Conservation (phyloP, 2,113 vertebrate species). For the Pterophyllum scalare region DNA sequence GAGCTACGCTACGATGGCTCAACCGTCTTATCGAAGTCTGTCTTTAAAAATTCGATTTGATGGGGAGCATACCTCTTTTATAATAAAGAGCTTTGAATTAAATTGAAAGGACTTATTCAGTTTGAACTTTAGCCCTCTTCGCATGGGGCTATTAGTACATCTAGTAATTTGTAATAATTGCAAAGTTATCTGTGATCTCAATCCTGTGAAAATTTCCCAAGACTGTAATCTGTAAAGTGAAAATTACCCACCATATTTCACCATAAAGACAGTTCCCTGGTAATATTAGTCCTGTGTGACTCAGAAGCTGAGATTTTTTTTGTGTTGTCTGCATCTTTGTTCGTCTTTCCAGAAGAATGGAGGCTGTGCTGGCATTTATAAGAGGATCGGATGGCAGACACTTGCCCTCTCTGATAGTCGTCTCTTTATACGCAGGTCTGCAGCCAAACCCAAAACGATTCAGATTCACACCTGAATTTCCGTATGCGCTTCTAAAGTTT, state of each 20-base stretch:
- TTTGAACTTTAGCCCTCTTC: not conserved
- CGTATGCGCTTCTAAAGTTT: accelerated
- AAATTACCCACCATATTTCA: not conserved
- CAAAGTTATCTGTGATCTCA: not conserved
- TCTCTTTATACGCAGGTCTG: too few relatives aligned
- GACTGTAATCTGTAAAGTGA: not conserved
- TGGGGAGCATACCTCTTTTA: not conserved
- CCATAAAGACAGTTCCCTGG: too few relatives aligned
- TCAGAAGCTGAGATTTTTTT: not conserved
- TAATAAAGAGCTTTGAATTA: not conserved
- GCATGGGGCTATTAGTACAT: not conserved
- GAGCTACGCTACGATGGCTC: not conserved
- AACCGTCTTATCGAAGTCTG: not conserved
- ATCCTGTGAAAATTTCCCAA: not conserved
- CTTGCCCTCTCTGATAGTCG: not conserved
- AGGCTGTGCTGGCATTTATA: not conserved
- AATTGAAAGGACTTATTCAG: not conserved
- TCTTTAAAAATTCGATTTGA: not conserved
- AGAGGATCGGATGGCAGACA: accelerated
- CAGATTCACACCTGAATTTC: too few relatives aligned
- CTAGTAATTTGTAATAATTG: not conserved
- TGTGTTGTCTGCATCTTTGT: not conserved
- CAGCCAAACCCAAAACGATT: not conserved
- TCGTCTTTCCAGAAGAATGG: not conserved
- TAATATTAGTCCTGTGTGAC: not conserved